Base-by-base conservation (phyloP, 2,888 invertebrate genomes). In the Perithous albicinctus region DNA sequence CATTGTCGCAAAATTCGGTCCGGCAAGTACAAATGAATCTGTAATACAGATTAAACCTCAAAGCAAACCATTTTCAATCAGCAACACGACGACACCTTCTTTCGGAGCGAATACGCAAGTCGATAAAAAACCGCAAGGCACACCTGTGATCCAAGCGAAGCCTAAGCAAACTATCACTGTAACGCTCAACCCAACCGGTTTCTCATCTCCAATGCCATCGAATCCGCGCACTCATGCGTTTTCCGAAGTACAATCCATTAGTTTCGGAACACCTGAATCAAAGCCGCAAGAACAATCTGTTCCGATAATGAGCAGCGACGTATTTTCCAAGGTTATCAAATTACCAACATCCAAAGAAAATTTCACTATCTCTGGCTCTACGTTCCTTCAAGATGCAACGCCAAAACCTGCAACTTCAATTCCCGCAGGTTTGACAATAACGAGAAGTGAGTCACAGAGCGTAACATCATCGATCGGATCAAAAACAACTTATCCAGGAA, bases 1-100 rank as follows among this genome's bases (percentile, higher is more conserved):
- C 61, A 89, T 93, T 5, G 91, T 93, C 6, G 90, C 91, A 0
- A 90, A 90, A 38, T 89, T 92, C 41, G 89, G 89, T 26, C 77
- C 85, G 15, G 59, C 80, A 0, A 85, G 78, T 70, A 51, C 76
- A 8, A 84, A 63, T 20, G 79, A 56, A 29, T 54, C 70, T 0
- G 29, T 20, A 66, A 56, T 3, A 74, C 29, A 77, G 80, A 61
- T 73, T 26, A 63, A 89, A 88, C 75, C 72, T 54, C 20, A 38
- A 20, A 67, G 12, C 23, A 79, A 82, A 23, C 12, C 48, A 69
- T 79, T 79, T 48, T 59, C 82, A 1, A 78, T 82, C 1, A 18
- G 72, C 26, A 75, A 35, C 41, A 15, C 59, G 32, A 10, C 75
- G 46, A 20, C 78, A 32, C 72, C 82, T 12, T 12, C 79, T 56